These are phyloP conservation scores for Drosophila maculinotata DNA, from an alignment of 2,888 invertebrate species.

Conservation along the genomic window DNA sequence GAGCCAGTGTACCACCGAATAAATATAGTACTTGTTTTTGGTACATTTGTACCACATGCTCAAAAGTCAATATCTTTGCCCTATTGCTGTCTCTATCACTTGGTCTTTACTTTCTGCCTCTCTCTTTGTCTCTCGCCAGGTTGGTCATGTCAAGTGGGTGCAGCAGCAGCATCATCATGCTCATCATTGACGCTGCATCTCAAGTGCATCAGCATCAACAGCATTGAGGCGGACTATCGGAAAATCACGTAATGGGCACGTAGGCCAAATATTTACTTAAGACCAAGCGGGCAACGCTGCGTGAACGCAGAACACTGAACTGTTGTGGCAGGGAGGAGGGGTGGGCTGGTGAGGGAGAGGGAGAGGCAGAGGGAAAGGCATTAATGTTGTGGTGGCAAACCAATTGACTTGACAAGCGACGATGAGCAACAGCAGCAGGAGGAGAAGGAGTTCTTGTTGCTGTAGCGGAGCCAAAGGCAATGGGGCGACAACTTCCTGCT, in stretches of 20 bases:
- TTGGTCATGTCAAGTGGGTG: constrained; percentile 47
- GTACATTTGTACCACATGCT: no score
- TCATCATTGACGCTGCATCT: constrained; percentile 49
- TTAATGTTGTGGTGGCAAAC: constrained; percentile 69
- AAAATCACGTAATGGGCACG: constrained; percentile 78
- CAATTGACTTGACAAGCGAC: constrained; percentile 68
- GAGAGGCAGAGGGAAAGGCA: constrained; percentile 19
- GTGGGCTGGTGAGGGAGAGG: neutral
- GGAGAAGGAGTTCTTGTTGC: neutral
- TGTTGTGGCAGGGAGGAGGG: neutral
- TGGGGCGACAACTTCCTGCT: constrained; percentile 65
- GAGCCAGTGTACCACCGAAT: neutral
- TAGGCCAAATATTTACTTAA: constrained; percentile 78
- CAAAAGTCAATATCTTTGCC: constrained; percentile 4
- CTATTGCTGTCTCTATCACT: neutral
- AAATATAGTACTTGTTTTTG: constrained; percentile 16
- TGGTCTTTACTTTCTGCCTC: neutral
- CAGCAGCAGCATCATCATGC: constrained; percentile 22
- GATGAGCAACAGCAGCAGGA: neutral
- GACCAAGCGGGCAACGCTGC: constrained; percentile 40
- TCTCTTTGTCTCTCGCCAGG: constrained; percentile 4
- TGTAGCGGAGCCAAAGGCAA: constrained; percentile 20
- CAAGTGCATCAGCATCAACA: constrained; percentile 49
- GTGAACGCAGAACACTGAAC: constrained; percentile 4
- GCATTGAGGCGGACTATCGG: constrained; percentile 67